Base-by-base conservation (phyloP, 2,888 invertebrate species). In the Acanthosepion pharaonis region DNA sequence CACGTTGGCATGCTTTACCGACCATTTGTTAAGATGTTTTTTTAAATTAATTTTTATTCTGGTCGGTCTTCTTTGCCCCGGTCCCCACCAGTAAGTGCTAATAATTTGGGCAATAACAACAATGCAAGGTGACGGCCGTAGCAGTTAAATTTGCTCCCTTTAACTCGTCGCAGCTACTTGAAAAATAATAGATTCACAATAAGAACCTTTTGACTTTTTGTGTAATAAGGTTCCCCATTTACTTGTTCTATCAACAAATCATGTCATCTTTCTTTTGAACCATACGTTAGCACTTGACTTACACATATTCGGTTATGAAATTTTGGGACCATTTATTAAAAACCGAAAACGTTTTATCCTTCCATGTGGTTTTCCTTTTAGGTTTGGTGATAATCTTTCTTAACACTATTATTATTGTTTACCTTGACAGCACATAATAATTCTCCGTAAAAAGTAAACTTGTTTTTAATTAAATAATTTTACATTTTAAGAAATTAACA, bases 121-220 rank as follows among this genome's bases (percentile, higher is more conserved):
- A 78, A 78, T 33, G 18, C n/a, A n/a, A 78, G 15, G 78, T 33
- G 78, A 33, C n/a, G 78, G n/a, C n/a, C 78, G 20, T 23, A 25
- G 5, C 59, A 59, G 59, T 59, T 23, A 59, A 20, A 33, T 78
- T 78, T 78, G n/a, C 78, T 78, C 78, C n/a, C 78, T 78, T 33
- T n/a, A 9, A 78, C n/a, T 78, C 33, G 78, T 78, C 78, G 78
- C 33, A 78, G 78, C 78, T 78, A 78, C 78, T 78, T 78, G 78
- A 78, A 78, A 78, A 78, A 78, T 78, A n/a, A 64, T 64, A n/a
- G n/a, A 78, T 78, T 78, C 78, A 78, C 78, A 78, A 78, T 78
- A 59, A 15, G 9, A n/a, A 33, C 9, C 78, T 64, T 64, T 78
- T 78, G 64, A 53, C 9, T 25, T 64, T 23, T 78, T 78, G 64